Percentiles rank a stretch among this genome's conserved stretches.
Evolutionary conservation across 1,140 invertebrate genomes (phyloP).

Genomic region (Tyrophagus putrescentiae): DNA sequence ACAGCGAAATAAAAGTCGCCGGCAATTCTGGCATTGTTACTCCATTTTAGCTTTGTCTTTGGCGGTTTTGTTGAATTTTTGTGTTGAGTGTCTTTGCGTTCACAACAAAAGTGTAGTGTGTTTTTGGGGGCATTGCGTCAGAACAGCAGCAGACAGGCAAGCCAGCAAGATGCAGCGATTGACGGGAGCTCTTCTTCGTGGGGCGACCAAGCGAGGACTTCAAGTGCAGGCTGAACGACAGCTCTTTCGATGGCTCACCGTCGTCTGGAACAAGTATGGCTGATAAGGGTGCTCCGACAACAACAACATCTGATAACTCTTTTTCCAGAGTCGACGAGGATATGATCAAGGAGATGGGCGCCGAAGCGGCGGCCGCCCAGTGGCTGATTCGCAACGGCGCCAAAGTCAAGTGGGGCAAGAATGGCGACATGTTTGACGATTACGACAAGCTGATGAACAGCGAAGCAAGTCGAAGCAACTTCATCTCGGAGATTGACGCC

Average conservation of each 20-base stretch:
- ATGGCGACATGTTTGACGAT: constrained; percentile 42
- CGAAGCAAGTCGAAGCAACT: constrained; percentile 33
- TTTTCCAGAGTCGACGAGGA: constrained; percentile 45
- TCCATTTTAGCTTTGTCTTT: no score
- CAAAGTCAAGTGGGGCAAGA: constrained; percentile 48
- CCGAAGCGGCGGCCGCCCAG: constrained; percentile 74
- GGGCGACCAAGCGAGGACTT: no score
- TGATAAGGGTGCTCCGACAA: neutral
- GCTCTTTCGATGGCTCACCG: constrained; percentile 14
- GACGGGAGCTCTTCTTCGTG: no score
- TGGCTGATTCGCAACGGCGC: constrained; percentile 66
- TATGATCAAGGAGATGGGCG: constrained; percentile 54
- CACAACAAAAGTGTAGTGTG: no score
- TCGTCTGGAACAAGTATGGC: constrained; percentile 18
- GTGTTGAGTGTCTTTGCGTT: no score
- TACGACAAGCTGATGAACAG: constrained; percentile 49
- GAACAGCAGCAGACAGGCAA: no score
- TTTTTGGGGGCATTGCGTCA: no score
- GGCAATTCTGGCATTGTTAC: no score
- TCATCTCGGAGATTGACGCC: constrained; percentile 56
- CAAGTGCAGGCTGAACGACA: no score
- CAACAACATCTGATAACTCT: neutral
- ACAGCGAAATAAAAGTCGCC: no score
- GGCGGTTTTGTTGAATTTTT: no score
- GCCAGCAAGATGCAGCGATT: no score